These are phyloP conservation scores for Enteromius paludinosus DNA, from an alignment of 2,797 vertebrate species.

Conservation along the genomic window DNA sequence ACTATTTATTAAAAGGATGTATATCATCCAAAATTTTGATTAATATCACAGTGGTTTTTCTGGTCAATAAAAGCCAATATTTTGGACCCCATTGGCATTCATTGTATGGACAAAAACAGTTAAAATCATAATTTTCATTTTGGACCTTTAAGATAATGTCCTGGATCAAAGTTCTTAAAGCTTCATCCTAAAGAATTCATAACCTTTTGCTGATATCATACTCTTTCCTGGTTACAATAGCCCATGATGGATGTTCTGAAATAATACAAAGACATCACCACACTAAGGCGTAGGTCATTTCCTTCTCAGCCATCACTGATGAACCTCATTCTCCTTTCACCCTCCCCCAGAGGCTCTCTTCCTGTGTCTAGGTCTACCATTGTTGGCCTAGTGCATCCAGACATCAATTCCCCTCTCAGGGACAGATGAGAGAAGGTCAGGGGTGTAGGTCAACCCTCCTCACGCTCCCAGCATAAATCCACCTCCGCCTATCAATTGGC, in stretches of 20 bases:
- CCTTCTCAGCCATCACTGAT: constrained; percentile 36
- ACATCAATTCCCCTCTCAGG: constrained; percentile 53
- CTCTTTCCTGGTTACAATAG: constrained; percentile 4
- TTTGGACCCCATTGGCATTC: background rate
- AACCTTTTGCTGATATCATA: constrained; percentile 2
- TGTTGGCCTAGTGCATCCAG: constrained; percentile 56
- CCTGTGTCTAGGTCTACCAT: constrained; percentile 59
- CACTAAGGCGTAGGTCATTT: constrained; percentile 48
- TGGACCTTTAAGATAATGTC: background rate
- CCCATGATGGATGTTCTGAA: constrained; percentile 9
- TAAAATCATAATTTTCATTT: background rate
- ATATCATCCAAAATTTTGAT: too few relatives aligned
- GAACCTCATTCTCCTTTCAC: constrained; percentile 40
- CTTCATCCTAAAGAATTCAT: constrained; percentile 8
- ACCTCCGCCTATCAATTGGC: constrained; percentile 68
- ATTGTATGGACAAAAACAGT: background rate
- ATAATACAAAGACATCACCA: constrained; percentile 48
- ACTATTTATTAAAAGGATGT: background rate
- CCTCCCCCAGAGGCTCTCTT: constrained; percentile 39
- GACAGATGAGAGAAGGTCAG: constrained; percentile 67
- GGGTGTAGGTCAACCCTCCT: constrained; percentile 69
- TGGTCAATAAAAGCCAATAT: background rate
- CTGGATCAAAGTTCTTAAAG: too few relatives aligned
- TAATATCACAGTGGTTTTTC: background rate
- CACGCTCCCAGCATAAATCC: constrained; percentile 63